Evolutionary conservation across 2,113 vertebrate genomes (phyloP).

Genomic region (Cyanocitta stelleri): DNA sequence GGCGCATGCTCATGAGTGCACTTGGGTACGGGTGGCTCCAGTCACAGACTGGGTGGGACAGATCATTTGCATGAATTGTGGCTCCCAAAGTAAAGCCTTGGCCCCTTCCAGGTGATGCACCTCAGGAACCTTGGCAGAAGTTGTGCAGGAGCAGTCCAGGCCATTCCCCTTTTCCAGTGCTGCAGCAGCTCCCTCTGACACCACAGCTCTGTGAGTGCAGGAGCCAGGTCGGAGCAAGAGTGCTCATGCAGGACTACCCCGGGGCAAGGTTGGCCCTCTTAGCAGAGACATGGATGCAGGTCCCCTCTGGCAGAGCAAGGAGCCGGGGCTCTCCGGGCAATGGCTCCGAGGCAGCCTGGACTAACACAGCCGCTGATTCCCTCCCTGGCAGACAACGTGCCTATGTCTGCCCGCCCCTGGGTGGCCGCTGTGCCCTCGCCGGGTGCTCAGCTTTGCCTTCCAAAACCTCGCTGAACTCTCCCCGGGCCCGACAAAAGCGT

Average conservation of each 20-base stretch:
- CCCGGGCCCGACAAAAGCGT: rapidly evolving
- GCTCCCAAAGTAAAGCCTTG: neutral
- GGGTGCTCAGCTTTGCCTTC: neutral
- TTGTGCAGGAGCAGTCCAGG: neutral
- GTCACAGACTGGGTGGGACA: too few relatives aligned
- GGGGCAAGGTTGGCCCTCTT: neutral
- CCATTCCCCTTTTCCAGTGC: neutral
- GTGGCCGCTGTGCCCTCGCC: neutral
- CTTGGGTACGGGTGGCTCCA: neutral
- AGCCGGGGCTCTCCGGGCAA: rapidly evolving
- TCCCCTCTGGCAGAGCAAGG: neutral
- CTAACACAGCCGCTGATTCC: neutral
- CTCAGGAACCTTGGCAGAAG: neutral
- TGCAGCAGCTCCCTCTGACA: neutral
- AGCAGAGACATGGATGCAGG: neutral
- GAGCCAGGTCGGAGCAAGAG: neutral
- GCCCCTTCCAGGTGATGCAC: neutral
- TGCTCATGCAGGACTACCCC: too few relatives aligned
- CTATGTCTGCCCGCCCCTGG: neutral
- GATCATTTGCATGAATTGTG: neutral
- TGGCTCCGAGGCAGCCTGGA: neutral
- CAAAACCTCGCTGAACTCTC: neutral
- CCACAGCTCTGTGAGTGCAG: neutral
- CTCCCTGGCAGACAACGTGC: neutral
- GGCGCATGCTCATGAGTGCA: too few relatives aligned